These are phyloP conservation scores for Phalacrocorax brasilianus DNA, from an alignment of 2,113 vertebrate species.

Conservation along the genomic window DNA sequence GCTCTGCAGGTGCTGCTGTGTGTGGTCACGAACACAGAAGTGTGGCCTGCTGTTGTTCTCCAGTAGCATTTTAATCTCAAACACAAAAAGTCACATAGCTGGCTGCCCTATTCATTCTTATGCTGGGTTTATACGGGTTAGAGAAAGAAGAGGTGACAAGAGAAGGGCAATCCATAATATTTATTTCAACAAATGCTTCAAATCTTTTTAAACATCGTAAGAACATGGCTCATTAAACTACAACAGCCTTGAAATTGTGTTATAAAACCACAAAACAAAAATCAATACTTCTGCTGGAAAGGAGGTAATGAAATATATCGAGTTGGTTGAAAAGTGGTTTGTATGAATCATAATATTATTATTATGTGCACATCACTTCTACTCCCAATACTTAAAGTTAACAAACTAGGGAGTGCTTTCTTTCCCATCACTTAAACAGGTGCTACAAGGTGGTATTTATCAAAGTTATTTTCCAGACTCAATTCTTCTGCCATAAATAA, in stretches of 20 bases:
- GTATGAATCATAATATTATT: conserved; percentile 80
- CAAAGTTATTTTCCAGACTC: conserved; percentile 43
- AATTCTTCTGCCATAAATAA: conserved; percentile 70
- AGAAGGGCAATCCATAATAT: conserved; percentile 77
- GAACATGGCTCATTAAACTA: conserved; percentile 82
- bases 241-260: conserved; percentile 83
- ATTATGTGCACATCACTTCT: conserved; percentile 67
- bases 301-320: conserved; percentile 75
- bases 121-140: not conserved
- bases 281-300: conserved; percentile 79
- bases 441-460: conserved; percentile 28
- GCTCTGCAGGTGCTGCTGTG: conserved; percentile 85
- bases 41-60: conserved; percentile 84
- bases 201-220: conserved; percentile 84
- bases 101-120: conserved; percentile 75
- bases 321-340: conserved; percentile 69
- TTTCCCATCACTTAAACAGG: conserved; percentile 68
- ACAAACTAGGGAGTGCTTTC: conserved; percentile 69
- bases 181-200: conserved; percentile 77
- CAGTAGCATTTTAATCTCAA: conserved; percentile 84
- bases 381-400: conserved; percentile 77
- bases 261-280: conserved; percentile 83
- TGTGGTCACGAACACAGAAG: conserved; percentile 76
- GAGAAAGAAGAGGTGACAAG: conserved; percentile 31
- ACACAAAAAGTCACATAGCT: conserved; percentile 78